A percentile compares a stretch with the other conserved stretches of the same genome.
These are phyloP conservation scores for Symphodus melops DNA, from an alignment of 2,113 vertebrate genomes.

Conservation along the genomic window DNA sequence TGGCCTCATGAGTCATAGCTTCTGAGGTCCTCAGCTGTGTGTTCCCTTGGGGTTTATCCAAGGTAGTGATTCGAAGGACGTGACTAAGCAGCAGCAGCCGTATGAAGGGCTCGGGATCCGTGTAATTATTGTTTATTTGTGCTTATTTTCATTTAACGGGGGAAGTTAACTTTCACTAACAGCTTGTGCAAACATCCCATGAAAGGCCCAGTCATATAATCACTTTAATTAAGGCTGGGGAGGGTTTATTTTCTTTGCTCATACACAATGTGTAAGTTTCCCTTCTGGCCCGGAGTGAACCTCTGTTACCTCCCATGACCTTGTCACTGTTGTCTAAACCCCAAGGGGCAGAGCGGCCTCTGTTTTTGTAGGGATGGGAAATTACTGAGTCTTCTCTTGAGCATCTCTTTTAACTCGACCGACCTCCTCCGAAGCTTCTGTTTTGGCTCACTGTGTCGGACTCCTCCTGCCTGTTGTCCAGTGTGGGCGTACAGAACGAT, in stretches of 20 bases:
- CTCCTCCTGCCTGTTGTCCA: constrained; percentile 26
- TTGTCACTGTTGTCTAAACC: constrained; percentile 28
- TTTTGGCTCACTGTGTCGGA: constrained; percentile 12
- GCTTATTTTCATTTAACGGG: constrained; percentile 85
- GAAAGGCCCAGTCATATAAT: constrained; percentile 71
- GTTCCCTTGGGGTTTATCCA: constrained; percentile 78
- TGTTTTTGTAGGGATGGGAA: constrained; percentile 12
- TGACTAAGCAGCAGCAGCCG: constrained; percentile 77
- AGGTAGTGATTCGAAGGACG: constrained; percentile 80
- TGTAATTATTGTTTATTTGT: constrained; percentile 86
- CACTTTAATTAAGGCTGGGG: constrained; percentile 66
- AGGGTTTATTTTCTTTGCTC: constrained; percentile 67
- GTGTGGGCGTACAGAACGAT: constrained; percentile 23
- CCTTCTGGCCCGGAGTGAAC: constrained; percentile 61
- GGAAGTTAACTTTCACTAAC: constrained; percentile 76
- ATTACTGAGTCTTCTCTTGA: constrained; percentile 4
- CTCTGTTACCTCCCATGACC: constrained; percentile 63
- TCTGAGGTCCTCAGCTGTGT: constrained; percentile 65
- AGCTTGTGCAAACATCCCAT: constrained; percentile 73
- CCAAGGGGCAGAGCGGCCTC: not conserved
- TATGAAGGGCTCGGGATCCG: constrained; percentile 66
- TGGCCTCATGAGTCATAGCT: constrained; percentile 72
- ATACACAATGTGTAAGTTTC: constrained; percentile 59
- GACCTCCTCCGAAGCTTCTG: constrained; percentile 10
- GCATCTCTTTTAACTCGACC: constrained; percentile 34